phyloP scores from a whole-genome alignment of 2,113 vertebrate genomes.

The Lophochroa leadbeateri region DNA sequence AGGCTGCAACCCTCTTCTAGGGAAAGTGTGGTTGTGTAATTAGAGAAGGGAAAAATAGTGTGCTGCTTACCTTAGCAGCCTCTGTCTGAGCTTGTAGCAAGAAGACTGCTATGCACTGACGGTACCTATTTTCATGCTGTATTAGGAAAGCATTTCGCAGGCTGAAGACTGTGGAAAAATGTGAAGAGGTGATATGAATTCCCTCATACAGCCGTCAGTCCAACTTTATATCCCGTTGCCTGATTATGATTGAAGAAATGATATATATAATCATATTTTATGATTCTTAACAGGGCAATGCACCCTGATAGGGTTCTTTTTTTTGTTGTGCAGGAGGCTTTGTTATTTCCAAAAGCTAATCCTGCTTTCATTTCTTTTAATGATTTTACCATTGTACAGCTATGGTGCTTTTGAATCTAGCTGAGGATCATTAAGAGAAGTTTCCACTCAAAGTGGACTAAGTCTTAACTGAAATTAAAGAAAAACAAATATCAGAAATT shows the following conservation, averaged over 20 bases:
- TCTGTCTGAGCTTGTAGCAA: slow-evolving; percentile 87
- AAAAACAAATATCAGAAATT: neutral
- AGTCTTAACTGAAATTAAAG: neutral
- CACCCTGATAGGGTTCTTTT: neutral
- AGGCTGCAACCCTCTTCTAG: neutral
- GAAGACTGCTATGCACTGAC: slow-evolving; percentile 86
- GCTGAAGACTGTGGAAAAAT: slow-evolving; percentile 78
- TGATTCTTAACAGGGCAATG: neutral
- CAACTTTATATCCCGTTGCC: neutral
- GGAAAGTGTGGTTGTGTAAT: neutral
- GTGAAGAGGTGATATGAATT: neutral
- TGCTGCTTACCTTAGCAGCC: slow-evolving; percentile 77
- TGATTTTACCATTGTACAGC: neutral
- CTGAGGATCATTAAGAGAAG: neutral
- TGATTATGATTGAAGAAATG: neutral
- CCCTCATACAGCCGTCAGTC: neutral
- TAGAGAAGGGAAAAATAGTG: neutral
- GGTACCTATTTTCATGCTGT: slow-evolving; percentile 90
- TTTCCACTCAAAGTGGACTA: neutral
- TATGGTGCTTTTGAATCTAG: neutral
- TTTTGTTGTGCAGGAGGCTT: neutral
- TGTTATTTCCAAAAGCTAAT: neutral
- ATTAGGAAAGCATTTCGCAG: slow-evolving; percentile 86
- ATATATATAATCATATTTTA: neutral
- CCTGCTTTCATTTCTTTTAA: neutral